phyloP scores from a whole-genome alignment of 2,888 invertebrate species.

The Pachliopta kotzebuea region DNA sequence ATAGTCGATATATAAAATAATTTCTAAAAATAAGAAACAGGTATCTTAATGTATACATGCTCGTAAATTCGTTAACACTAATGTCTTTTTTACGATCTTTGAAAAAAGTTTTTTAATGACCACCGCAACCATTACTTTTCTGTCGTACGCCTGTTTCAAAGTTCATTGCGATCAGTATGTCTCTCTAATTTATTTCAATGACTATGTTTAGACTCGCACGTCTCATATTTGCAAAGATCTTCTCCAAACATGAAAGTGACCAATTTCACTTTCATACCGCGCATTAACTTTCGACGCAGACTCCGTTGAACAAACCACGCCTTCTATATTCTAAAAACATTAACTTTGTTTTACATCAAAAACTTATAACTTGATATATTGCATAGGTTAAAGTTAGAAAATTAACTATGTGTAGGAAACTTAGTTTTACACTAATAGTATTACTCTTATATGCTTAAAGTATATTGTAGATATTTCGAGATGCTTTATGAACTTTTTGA shows the following conservation, averaged over 20 bases:
- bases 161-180: slow-evolving; percentile 17
- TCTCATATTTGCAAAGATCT: slow-evolving; percentile 46
- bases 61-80: slow-evolving; percentile 5
- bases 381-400: no score
- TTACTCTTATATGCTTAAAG: no score
- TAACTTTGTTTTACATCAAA: slow-evolving; percentile 28
- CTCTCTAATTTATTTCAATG: slow-evolving; percentile 46
- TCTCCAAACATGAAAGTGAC: slow-evolving; percentile 48
- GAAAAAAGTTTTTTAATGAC: slow-evolving; percentile 26
- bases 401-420: no score
- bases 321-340: slow-evolving; percentile 55
- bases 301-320: slow-evolving; percentile 47
- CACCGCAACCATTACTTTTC: slow-evolving; percentile 21
- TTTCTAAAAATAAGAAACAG: not conserved
- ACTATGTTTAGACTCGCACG: slow-evolving; percentile 36
- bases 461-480: no score
- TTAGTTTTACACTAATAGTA: no score
- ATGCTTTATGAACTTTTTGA: no score
- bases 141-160: slow-evolving; percentile 21
- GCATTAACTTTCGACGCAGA: slow-evolving; percentile 60
- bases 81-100: slow-evolving; percentile 18
- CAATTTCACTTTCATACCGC: slow-evolving; percentile 69
- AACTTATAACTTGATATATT: no score
- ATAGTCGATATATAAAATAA: not conserved
- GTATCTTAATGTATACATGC: not conserved